phyloP scores from a whole-genome alignment of 2,113 vertebrate genomes.

The Ginglymostoma cirratum region DNA sequence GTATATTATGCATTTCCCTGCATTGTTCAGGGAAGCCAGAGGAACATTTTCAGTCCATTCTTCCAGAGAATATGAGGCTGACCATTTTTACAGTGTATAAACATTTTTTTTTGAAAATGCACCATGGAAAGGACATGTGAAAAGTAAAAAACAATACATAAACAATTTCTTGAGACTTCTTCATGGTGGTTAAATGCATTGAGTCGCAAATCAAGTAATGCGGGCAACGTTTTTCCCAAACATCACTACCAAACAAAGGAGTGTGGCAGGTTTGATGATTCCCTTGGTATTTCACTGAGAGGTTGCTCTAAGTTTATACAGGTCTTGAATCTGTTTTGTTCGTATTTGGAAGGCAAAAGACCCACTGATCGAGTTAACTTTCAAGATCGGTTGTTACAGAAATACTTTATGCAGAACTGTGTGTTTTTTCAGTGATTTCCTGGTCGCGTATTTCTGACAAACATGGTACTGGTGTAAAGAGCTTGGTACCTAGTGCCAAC shows the following conservation, averaged over 20 bases:
- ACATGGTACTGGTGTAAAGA: constrained; percentile 40
- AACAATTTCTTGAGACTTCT: not conserved
- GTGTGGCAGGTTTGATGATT: not conserved
- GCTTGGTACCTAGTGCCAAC: not conserved
- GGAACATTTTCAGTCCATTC: not conserved
- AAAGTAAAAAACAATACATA: not conserved
- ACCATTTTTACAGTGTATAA: not conserved
- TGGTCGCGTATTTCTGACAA: not conserved
- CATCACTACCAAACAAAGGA: not conserved
- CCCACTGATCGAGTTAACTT: not conserved
- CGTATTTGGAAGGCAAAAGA: not conserved
- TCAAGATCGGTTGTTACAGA: not conserved
- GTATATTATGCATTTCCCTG: not conserved
- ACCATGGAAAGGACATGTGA: not conserved
- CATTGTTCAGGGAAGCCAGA: not conserved
- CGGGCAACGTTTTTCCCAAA: not conserved
- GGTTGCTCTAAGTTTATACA: not conserved
- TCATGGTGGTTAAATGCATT: not conserved
- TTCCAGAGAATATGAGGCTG: not conserved
- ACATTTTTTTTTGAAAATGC: not conserved
- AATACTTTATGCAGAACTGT: not conserved
- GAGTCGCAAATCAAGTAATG: not conserved
- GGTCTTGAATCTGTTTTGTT: not conserved
- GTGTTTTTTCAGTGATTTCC: not conserved
- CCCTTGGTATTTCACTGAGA: not conserved